These are phyloP conservation scores for Schizothorax lantsangensis DNA, from an alignment of 2,797 vertebrate species.

Conservation along the genomic window DNA sequence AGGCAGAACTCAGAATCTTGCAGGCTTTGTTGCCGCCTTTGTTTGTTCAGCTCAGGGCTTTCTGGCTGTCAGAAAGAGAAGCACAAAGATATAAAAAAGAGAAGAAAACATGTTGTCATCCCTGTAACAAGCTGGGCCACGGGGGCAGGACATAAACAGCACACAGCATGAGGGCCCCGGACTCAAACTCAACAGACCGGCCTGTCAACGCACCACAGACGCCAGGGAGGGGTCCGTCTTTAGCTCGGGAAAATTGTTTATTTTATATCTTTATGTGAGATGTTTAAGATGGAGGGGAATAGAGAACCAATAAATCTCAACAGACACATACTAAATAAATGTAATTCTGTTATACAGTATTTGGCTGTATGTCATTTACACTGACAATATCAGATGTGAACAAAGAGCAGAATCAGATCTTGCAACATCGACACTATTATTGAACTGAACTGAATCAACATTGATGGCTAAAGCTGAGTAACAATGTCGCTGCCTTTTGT, in stretches of 20 bases:
- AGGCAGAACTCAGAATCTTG: conserved; percentile 69
- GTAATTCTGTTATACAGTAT: background rate
- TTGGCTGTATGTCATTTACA: background rate
- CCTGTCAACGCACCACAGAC: background rate
- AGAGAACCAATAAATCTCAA: background rate
- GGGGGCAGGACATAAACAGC: conserved; percentile 65
- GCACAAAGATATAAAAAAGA: conserved; percentile 77
- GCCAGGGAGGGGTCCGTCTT: background rate
- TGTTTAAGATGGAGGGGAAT: background rate
- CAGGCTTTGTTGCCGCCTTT: conserved; percentile 70
- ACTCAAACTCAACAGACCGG: conserved; percentile 33
- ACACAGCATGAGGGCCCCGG: background rate
- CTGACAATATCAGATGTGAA: background rate
- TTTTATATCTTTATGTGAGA: background rate
- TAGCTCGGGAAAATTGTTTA: background rate
- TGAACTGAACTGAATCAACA: background rate
- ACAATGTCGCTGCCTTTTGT: background rate
- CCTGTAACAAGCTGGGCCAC: conserved; percentile 76
- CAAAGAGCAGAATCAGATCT: background rate
- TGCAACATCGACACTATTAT: background rate
- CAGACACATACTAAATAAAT: background rate
- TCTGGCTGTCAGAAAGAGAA: conserved; percentile 73
- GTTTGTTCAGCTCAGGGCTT: conserved; percentile 80
- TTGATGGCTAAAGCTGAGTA: background rate
- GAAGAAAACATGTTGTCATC: conserved; percentile 72